Percentiles rank a stretch among this genome's conserved stretches.
Evolutionary conservation across 2,113 vertebrate species (phyloP).

Genomic region (Oxyruncus cristatus): DNA sequence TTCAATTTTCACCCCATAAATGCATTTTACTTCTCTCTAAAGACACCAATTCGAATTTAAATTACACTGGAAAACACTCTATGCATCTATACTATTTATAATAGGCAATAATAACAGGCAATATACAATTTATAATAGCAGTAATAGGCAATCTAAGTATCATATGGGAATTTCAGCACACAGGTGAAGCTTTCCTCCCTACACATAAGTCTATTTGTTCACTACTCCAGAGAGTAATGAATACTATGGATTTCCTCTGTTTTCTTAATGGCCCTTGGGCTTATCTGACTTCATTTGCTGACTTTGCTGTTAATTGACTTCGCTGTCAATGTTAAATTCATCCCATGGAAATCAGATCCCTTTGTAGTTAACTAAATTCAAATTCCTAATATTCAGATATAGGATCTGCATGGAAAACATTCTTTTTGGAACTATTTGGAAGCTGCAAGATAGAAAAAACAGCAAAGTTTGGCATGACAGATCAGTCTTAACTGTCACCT

Average conservation of each 20-base stretch:
- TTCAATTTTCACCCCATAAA: neutral
- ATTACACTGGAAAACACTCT: neutral
- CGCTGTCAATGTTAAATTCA: neutral
- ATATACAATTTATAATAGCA: neutral
- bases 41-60: neutral
- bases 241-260: neutral
- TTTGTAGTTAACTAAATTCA: neutral
- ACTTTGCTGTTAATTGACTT: neutral
- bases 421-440: neutral
- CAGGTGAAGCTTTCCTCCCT: neutral
- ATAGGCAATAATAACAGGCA: neutral
- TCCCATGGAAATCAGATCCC: neutral
- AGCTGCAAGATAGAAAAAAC: neutral
- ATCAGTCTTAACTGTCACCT: neutral
- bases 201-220: neutral
- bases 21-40: neutral
- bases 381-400: neutral
- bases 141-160: neutral
- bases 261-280: neutral
- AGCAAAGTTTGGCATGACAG: neutral
- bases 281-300: neutral
- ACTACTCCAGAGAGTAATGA: neutral
- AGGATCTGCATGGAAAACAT: rapidly evolving
- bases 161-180: neutral
- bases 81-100: neutral